Evolutionary conservation across 2,797 vertebrate genomes (phyloP), one percentile per base, ranked within the genome.

Genomic region (Macrochelys suwanniensis): DNA sequence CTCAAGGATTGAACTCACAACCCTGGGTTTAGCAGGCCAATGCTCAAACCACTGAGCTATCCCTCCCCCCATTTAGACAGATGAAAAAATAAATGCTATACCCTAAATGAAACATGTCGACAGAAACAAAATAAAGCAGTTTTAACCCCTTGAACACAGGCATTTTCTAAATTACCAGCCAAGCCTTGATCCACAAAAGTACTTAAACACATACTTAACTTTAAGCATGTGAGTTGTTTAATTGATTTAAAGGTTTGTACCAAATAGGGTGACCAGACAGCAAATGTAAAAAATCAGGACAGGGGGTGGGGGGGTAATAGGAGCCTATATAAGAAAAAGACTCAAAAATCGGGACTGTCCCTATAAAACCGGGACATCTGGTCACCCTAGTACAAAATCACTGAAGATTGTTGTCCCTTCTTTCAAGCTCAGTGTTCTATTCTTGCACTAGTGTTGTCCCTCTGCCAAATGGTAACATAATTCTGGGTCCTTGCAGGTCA

Each of bases 71-170:
- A 49, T 65, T 51, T 49, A 93, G 77, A 57, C 21, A 47, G 71
- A 89, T 42, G 77, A 89, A 91, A 95, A 89, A 92, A 37, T 89
- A 91, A 93, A 88, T 82, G 87, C 61, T 49, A 7, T 26, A 23
- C 26, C 16, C 88, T 59, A 68, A 85, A 59, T 82, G 80, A 90
- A 59, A 65, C 33, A 81, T 47, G 42, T 51, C 49, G 65, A 83
- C 26, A 82, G 28, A 92, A 37, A 61, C 2, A 2, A 5, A 42
- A 59, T 6, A 74, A 86, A 88, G 33, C 37, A 56, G 16, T n/a
- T 49, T 89, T 78, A 28, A 37, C 53, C 28, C 31, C 80, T 33
- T 42, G 31, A 61, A 45, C n/a, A 59, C 10, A 26, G 10, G 9
- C 9, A 28, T 51, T 88, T 93, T 86, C 74, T 57, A 85, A 37